These are phyloP conservation scores for Torymus tubicola DNA, from an alignment of 2,888 invertebrate species.

Conservation along the genomic window DNA sequence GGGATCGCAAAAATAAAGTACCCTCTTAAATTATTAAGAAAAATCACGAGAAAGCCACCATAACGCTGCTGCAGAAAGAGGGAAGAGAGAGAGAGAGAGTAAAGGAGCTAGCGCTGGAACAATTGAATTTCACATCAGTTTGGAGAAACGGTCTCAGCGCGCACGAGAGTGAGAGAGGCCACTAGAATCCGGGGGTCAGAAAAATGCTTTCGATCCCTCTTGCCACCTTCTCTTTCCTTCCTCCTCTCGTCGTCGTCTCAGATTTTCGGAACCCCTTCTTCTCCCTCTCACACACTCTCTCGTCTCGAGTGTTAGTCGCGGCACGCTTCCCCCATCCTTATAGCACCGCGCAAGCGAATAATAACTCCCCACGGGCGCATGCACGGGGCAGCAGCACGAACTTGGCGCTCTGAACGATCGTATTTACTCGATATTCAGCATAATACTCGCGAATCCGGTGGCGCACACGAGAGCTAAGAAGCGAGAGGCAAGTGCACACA, in stretches of 20 bases:
- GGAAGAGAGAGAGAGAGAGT: no score
- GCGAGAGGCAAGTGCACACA: neutral
- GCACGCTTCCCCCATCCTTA: neutral
- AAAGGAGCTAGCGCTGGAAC: neutral
- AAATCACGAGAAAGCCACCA: no score
- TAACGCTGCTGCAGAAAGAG: neutral
- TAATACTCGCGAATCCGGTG: slow-evolving; percentile 28
- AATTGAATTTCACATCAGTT: slow-evolving; percentile 6
- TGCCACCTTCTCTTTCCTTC: neutral
- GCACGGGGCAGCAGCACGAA: neutral
- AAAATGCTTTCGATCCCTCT: slow-evolving; percentile 5
- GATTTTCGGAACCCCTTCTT: neutral
- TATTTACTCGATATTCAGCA: slow-evolving; percentile 43
- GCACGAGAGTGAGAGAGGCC: neutral
- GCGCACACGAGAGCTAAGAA: neutral
- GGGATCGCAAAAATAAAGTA: no score
- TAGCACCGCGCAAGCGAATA: slow-evolving; percentile 8
- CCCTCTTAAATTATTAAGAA: no score
- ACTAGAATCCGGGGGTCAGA: neutral
- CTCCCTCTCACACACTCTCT: no score
- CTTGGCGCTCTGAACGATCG: slow-evolving; percentile 33
- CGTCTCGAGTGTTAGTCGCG: neutral
- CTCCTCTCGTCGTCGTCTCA: neutral
- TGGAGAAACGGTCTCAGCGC: neutral
- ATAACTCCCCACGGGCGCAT: slow-evolving; percentile 17